A percentile compares a stretch with the other conserved stretches of the same genome.
phyloP scores from a whole-genome alignment of 2,797 vertebrate genomes.

The Parauchenoglanis ngamensis region DNA sequence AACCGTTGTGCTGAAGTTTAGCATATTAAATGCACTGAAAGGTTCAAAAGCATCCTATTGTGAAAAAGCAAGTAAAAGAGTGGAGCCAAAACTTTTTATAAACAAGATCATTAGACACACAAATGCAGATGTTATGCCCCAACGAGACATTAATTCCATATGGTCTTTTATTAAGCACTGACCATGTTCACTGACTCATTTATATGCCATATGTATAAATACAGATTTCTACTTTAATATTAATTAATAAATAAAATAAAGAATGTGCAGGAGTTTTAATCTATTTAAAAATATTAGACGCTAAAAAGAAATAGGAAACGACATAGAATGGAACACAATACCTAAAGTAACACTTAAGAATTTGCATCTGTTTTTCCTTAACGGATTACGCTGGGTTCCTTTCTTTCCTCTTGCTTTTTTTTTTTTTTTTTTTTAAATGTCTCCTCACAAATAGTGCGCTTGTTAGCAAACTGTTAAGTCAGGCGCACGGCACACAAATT shows the following conservation, averaged over 20 bases:
- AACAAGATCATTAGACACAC: neutral
- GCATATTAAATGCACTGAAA: neutral
- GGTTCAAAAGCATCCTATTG: neutral
- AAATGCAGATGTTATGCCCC: conserved; percentile 2
- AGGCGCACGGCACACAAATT: conserved; percentile 80
- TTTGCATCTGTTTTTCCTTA: conserved; percentile 53
- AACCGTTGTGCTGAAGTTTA: neutral
- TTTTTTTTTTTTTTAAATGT: conserved; percentile 36
- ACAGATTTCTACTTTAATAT: conserved; percentile 36
- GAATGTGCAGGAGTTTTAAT: conserved; percentile 34
- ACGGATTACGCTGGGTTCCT: conserved; percentile 45
- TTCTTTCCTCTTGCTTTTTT: conserved; percentile 21
- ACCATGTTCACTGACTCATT: conserved; percentile 64
- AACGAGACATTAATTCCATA: conserved; percentile 75
- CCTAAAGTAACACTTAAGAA: conserved; percentile 27
- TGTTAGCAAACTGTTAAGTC: conserved; percentile 86
- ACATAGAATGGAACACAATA: neutral
- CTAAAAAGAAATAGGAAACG: neutral
- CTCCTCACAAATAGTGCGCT: conserved; percentile 81
- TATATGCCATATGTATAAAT: conserved; percentile 38
- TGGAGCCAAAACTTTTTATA: neutral
- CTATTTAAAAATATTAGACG: conserved; percentile 31
- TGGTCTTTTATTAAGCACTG: conserved; percentile 71
- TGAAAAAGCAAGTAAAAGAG: neutral
- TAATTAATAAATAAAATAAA: neutral